Percentiles rank a stretch among this genome's conserved stretches.
phyloP scores from a whole-genome alignment of 2,797 vertebrate species.

The Emydoidea blandingii region DNA sequence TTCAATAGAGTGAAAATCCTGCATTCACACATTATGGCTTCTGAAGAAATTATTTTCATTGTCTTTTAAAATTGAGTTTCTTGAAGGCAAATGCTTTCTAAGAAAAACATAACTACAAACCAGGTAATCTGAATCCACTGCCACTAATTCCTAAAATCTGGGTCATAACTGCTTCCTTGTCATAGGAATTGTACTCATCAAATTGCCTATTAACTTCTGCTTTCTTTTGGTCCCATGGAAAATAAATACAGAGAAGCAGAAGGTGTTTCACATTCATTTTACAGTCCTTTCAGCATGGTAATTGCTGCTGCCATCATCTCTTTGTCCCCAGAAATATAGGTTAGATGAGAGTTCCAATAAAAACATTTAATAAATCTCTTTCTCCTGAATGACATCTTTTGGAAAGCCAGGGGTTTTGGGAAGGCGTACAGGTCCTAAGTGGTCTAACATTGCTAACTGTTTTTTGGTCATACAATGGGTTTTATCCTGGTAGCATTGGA shows the following conservation, averaged over 20 bases:
- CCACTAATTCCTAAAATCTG: not conserved
- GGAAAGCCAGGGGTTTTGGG: not conserved
- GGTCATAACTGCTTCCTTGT: not conserved
- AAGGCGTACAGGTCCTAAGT: not conserved
- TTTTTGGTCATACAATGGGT: rapidly evolving
- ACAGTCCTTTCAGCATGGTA: not conserved
- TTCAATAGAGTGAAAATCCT: not conserved
- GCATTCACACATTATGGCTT: not conserved
- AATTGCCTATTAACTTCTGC: not conserved
- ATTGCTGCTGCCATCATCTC: not conserved
- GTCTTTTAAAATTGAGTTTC: conserved; percentile 9
- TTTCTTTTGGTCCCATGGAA: not conserved
- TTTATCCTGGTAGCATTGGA: not conserved
- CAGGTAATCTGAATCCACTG: conserved; percentile 14
- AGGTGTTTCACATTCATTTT: not conserved
- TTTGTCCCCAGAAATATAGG: not conserved
- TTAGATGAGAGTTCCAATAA: not conserved
- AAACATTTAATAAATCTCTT: not conserved
- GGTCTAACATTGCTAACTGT: not conserved
- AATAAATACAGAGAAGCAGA: not conserved
- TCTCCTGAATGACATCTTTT: not conserved
- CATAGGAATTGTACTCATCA: not conserved
- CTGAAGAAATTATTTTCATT: not conserved
- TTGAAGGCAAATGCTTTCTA: not conserved
- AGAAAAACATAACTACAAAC: conserved; percentile 3